These are phyloP conservation scores for Pachypanchax playfairii DNA, from an alignment of 2,113 vertebrate species.

Conservation along the genomic window DNA sequence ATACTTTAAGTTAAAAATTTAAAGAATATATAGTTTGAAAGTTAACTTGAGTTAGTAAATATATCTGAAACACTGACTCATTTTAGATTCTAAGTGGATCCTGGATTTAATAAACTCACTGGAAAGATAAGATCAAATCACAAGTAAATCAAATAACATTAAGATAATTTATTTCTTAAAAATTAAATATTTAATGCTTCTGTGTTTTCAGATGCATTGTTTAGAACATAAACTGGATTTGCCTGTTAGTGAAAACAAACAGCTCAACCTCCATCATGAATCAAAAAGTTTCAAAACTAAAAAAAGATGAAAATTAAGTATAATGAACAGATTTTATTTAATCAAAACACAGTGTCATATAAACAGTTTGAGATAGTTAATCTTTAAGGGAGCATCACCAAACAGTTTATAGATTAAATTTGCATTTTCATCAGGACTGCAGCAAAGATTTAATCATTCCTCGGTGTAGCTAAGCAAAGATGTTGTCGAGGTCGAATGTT, in stretches of 20 bases:
- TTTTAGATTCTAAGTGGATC: too few species aligned
- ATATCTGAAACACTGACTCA: too few species aligned
- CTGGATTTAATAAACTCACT: too few species aligned
- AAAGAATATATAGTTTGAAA: too few species aligned
- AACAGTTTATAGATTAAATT: slow-evolving; percentile 68
- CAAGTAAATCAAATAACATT: too few species aligned
- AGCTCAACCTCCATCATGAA: background rate
- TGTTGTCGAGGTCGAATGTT: slow-evolving; percentile 77
- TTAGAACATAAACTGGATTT: background rate
- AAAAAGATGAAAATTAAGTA: slow-evolving; percentile 34
- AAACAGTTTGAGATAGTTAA: slow-evolving; percentile 73
- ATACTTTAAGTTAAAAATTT: too few species aligned
- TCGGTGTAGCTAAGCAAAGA: slow-evolving; percentile 79
- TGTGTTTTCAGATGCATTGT: too few species aligned
- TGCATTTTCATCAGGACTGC: slow-evolving; percentile 65
- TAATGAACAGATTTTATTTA: slow-evolving; percentile 34
- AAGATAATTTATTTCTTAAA: too few species aligned
- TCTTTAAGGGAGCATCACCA: slow-evolving; percentile 61
- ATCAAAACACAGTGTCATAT: slow-evolving; percentile 66
- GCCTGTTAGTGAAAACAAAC: background rate
- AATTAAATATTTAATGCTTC: too few species aligned
- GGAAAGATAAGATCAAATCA: too few species aligned
- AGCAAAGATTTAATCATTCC: slow-evolving; percentile 79
- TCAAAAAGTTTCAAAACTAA: slow-evolving; percentile 3
- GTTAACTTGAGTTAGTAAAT: too few species aligned